Evolutionary conservation across 2,888 invertebrate species (phyloP).

Genomic region (Ceraclea dissimilis): DNA sequence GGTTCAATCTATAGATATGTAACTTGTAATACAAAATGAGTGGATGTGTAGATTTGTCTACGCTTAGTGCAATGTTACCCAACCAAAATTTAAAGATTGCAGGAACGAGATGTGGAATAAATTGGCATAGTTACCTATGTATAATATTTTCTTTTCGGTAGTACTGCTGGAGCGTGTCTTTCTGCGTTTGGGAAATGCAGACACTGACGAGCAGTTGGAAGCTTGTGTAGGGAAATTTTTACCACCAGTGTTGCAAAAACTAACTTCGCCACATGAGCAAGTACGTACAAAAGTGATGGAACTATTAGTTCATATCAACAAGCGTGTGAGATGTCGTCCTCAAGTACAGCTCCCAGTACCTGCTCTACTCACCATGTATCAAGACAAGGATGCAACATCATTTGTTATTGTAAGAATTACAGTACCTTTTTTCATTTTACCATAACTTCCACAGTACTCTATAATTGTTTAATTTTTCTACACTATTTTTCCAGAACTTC

Average conservation of each 20-base stretch:
- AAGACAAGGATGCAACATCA: constrained; percentile 65
- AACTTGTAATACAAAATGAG: too few species aligned
- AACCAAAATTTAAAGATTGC: too few species aligned
- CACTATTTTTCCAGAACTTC: constrained; percentile 62
- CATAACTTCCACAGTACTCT: not conserved
- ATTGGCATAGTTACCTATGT: too few species aligned
- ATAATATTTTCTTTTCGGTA: constrained; percentile 31
- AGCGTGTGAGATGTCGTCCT: constrained; percentile 76
- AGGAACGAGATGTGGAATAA: too few species aligned
- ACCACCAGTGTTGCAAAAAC: constrained; percentile 81
- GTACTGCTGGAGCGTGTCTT: constrained; percentile 86
- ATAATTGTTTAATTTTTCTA: too few species aligned
- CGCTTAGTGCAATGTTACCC: too few species aligned
- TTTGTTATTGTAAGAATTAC: constrained; percentile 65
- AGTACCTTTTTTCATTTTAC: not conserved
- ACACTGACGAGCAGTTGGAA: constrained; percentile 83
- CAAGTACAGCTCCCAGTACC: constrained; percentile 82
- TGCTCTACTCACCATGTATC: constrained; percentile 71
- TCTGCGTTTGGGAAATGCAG: constrained; percentile 79
- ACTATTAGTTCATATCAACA: constrained; percentile 83
- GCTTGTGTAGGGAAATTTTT: constrained; percentile 71
- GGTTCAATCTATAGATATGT: too few species aligned
- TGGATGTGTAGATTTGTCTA: too few species aligned
- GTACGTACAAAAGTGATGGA: constrained; percentile 80
- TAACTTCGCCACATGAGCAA: constrained; percentile 79